Percentiles rank a stretch among this genome's conserved stretches.
phyloP scores from a whole-genome alignment of 1,140 invertebrate genomes.

The Brachionus manjavacas region DNA sequence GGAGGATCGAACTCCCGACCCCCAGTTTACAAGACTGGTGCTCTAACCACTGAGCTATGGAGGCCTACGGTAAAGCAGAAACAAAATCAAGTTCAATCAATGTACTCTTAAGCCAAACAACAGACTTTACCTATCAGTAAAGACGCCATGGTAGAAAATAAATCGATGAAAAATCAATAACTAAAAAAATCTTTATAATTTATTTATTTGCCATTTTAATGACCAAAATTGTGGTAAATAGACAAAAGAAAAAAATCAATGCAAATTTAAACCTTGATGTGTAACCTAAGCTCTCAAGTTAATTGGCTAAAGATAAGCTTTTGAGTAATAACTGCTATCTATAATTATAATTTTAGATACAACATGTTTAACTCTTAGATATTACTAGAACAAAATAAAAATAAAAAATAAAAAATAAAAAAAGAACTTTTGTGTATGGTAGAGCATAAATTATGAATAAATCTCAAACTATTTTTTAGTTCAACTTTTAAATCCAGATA shows the following conservation, averaged over 20 bases:
- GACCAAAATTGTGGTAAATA: neutral
- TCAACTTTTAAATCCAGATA: neutral
- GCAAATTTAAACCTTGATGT: neutral
- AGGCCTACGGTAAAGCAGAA: constrained; percentile 59
- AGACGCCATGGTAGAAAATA: neutral
- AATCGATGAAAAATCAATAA: neutral
- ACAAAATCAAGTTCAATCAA: neutral
- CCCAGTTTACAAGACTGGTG: constrained; percentile 88
- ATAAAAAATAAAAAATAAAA: neutral
- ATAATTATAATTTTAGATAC: neutral
- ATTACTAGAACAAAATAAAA: constrained; percentile 4
- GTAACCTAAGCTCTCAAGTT: neutral
- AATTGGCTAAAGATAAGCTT: neutral
- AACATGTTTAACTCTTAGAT: neutral
- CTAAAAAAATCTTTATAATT: neutral
- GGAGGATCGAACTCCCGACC: constrained; percentile 83
- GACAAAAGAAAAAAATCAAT: neutral
- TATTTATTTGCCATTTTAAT: neutral
- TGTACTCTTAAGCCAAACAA: neutral
- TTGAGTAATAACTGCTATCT: neutral
- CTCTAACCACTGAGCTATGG: constrained; percentile 87
- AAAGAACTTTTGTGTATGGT: neutral
- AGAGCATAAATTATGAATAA: constrained; percentile 21
- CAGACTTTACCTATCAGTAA: neutral
- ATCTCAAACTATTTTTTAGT: neutral